Percentiles rank a stretch among this genome's conserved stretches.
These are phyloP conservation scores for Branchipolynoe longqiensis DNA, from an alignment of 2,888 invertebrate genomes.

Conservation along the genomic window DNA sequence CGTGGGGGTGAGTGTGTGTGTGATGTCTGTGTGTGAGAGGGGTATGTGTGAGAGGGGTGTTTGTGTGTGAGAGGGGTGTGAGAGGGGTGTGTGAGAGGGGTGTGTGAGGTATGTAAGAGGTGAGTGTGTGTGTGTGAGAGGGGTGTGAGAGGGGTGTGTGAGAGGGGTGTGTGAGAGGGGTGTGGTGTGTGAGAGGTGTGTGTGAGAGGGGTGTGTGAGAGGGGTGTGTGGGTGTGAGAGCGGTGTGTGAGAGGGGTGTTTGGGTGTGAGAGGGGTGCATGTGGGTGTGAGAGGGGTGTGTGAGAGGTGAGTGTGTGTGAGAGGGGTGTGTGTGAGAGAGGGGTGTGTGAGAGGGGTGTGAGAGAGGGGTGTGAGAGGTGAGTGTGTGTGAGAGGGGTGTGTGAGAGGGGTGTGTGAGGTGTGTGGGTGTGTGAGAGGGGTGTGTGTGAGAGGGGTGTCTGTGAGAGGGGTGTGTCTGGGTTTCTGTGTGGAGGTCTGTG, in stretches of 20 bases:
- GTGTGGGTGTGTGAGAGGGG: no score
- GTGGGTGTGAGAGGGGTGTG: no score
- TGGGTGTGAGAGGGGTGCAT: background rate
- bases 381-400: background rate
- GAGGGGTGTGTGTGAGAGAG: background rate
- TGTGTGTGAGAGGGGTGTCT: no score
- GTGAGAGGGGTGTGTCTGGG: no score
- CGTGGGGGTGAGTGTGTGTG: background rate
- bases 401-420: background rate
- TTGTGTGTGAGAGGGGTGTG: background rate
- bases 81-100: background rate
- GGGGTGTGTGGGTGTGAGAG: background rate
- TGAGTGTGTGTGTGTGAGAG: background rate
- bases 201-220: no score
- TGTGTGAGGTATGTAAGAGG: background rate
- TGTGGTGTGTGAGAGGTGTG: background rate
- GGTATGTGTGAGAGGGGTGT: background rate
- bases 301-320: background rate
- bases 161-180: background rate
- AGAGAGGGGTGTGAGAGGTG: slow-evolving; percentile 4
- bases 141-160: background rate
- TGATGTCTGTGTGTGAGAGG: background rate
- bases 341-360: slow-evolving; percentile 1
- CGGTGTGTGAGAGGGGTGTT: background rate
- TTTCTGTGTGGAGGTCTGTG: no score